Conservation (phyloP, 2,113 vertebrate species). For the Rhombomys opimus region DNA sequence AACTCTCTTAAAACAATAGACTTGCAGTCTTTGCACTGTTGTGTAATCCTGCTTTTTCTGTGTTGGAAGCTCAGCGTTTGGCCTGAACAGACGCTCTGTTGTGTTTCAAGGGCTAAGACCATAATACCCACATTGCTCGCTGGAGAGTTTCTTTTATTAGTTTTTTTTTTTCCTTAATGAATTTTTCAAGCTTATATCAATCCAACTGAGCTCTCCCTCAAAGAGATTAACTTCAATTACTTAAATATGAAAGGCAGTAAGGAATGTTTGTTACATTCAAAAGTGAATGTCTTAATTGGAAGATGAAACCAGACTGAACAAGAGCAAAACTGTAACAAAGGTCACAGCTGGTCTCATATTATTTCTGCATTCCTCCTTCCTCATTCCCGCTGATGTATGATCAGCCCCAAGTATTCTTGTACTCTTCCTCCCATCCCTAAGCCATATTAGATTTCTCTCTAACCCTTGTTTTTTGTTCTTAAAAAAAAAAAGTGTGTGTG, state of each 20-base stretch:
- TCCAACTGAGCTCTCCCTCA: slow-evolving; percentile 59
- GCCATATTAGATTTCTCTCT: not conserved
- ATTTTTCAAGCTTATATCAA: slow-evolving; percentile 56
- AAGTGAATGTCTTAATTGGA: slow-evolving; percentile 2
- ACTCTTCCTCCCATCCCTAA: not conserved
- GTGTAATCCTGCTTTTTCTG: slow-evolving; percentile 28
- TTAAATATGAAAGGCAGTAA: slow-evolving; percentile 52
- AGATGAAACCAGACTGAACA: not conserved
- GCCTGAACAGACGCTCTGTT: not conserved
- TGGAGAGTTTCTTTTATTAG: slow-evolving; percentile 58
- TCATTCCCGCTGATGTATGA: not conserved
- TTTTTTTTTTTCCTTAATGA: slow-evolving; percentile 71
- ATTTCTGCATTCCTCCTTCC: not conserved
- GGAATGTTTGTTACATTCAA: not conserved
- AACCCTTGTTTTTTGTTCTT: not conserved
- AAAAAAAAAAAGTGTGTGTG: not conserved
- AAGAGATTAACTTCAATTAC: slow-evolving; percentile 68
- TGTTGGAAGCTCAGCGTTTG: slow-evolving; percentile 26
- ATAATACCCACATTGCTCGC: slow-evolving; percentile 16
- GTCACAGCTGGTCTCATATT: not conserved
- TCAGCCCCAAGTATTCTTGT: not conserved
- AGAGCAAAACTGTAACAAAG: not conserved
- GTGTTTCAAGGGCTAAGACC: not conserved
- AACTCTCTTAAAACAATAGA: slow-evolving; percentile 18
- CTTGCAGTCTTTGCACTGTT: not conserved